Evolutionary conservation across 1,140 invertebrate genomes (phyloP).

Genomic region (Adelges cooleyi): DNA sequence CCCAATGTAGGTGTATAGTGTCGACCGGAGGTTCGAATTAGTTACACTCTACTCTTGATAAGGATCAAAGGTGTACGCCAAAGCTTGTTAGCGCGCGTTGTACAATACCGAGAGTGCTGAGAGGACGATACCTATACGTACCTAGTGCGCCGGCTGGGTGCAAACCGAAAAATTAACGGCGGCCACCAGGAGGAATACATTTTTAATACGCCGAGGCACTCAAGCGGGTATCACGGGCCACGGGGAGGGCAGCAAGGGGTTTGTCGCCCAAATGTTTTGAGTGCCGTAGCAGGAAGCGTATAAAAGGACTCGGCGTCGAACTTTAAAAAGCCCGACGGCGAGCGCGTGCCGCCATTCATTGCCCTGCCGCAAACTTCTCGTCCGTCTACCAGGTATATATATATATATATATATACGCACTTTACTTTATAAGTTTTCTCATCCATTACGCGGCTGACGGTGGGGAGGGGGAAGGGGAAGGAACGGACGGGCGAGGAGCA

Average conservation of each 20-base stretch:
- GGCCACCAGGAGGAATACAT: background rate
- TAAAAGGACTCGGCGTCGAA: background rate
- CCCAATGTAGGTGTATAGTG: too few relatives aligned
- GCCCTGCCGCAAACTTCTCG: background rate
- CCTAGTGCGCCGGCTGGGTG: too few relatives aligned
- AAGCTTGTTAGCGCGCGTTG: too few relatives aligned
- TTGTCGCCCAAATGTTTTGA: slow-evolving; percentile 8
- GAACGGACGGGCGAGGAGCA: background rate
- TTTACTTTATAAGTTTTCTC: slow-evolving; percentile 20
- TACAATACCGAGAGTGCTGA: background rate
- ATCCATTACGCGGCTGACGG: background rate
- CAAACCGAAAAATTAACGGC: background rate
- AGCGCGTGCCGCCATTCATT: background rate
- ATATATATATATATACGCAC: slow-evolving; percentile 2
- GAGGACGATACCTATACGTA: background rate
- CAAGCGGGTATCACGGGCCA: too few relatives aligned
- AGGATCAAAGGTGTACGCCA: too few relatives aligned
- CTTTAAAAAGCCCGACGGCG: slow-evolving; percentile 8
- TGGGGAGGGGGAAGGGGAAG: too few relatives aligned
- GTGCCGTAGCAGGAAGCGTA: background rate
- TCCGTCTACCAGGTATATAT: slow-evolving; percentile 3
- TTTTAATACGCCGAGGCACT: background rate
- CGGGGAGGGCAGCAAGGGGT: background rate
- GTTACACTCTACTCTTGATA: too few relatives aligned
- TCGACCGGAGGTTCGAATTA: too few relatives aligned